Conservation (phyloP, 2,797 vertebrate genomes). For the Lycodopsis pacificus region DNA sequence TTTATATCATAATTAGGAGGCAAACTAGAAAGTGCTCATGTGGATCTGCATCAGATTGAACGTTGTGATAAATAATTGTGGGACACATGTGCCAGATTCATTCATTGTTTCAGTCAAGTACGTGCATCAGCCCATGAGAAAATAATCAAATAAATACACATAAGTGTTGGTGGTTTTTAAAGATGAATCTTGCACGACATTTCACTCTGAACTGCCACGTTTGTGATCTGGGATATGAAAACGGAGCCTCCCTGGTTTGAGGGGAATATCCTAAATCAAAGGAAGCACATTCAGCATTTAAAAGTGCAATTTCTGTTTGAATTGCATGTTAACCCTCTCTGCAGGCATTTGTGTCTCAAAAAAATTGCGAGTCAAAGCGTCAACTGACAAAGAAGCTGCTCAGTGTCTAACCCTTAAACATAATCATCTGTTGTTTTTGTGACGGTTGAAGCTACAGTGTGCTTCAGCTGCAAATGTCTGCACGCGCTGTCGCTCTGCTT, state of each 20-base stretch:
- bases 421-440: background rate
- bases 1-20: conserved; percentile 49
- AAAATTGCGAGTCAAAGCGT: background rate
- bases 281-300: background rate
- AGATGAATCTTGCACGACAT: background rate
- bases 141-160: background rate
- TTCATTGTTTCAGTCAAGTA: conserved; percentile 9
- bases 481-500: background rate
- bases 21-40: conserved; percentile 28
- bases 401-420: background rate
- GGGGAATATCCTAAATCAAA: background rate
- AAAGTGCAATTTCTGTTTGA: background rate
- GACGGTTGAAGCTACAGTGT: background rate
- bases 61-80: conserved; percentile 7
- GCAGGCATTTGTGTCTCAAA: background rate
- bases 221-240: background rate
- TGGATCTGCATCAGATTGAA: conserved; percentile 27
- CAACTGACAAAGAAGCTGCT: background rate
- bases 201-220: background rate
- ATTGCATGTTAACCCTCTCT: background rate
- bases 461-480: background rate
- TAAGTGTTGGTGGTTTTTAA: background rate
- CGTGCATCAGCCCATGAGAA: conserved; percentile 12
- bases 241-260: background rate
- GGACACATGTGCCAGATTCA: background rate